Evolutionary conservation across 2,797 vertebrate species (phyloP).

Genomic region (Euthynnus affinis): DNA sequence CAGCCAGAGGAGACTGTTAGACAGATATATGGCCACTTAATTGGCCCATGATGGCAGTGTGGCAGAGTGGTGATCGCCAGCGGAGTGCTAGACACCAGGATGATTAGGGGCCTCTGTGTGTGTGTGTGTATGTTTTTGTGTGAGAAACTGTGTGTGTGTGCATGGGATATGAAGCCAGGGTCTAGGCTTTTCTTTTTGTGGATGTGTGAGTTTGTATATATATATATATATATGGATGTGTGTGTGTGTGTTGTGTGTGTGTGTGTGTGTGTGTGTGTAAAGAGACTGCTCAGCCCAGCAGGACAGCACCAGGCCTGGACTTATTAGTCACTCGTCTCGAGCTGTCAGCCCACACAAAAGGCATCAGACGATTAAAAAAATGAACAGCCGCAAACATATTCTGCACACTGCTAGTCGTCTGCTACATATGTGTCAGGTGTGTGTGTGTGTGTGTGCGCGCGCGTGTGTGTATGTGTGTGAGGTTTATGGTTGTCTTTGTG

Average conservation of each 20-base stretch:
- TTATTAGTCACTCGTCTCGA: slow-evolving; percentile 87
- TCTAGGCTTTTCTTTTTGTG: slow-evolving; percentile 55
- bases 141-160: slow-evolving; percentile 36
- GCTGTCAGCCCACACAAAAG: slow-evolving; percentile 88
- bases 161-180: slow-evolving; percentile 53
- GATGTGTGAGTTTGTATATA: slow-evolving; percentile 19
- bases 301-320: slow-evolving; percentile 82
- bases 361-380: slow-evolving; percentile 85
- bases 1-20: slow-evolving; percentile 82
- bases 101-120: slow-evolving; percentile 83
- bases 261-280: slow-evolving; percentile 63
- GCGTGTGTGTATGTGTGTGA: slow-evolving; percentile 65
- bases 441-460: slow-evolving; percentile 55
- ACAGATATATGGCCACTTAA: slow-evolving; percentile 89
- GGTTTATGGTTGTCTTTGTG: slow-evolving; percentile 40
- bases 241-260: slow-evolving; percentile 40
- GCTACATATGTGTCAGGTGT: slow-evolving; percentile 71
- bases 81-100: slow-evolving; percentile 84
- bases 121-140: slow-evolving; percentile 51
- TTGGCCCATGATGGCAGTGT: slow-evolving; percentile 88
- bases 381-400: slow-evolving; percentile 82
- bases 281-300: slow-evolving; percentile 83
- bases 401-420: slow-evolving; percentile 73
- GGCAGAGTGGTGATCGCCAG: slow-evolving; percentile 86
- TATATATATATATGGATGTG: slow-evolving; percentile 37